Base-by-base conservation (phyloP, 1,140 invertebrate genomes). In the Cyclargus thomasi region DNA sequence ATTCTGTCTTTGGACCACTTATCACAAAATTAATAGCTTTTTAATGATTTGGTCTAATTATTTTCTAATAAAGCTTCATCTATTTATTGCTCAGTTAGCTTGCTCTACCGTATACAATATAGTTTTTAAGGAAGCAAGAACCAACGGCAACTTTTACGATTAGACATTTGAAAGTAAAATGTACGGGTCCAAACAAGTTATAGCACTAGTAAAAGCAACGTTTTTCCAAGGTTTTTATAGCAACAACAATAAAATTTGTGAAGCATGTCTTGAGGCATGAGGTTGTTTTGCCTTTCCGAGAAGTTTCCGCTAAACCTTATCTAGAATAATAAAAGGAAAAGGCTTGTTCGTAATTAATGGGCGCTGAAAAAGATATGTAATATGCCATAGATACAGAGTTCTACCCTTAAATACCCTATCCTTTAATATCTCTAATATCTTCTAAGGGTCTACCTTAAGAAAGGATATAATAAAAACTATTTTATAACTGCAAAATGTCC, bases 241-340 rank as follows among this genome's bases (percentile, higher is more conserved):
- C 39, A 47, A 47, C 39, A 47, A 47, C 39, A 47, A 47, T 47
- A 47, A 47, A 47, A 47, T 47, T 47, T 47, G 39, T 47, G 39
- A 47, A 47, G 39, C 39, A 47, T 47, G 39, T 47, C 39, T 47
- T 47, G 39, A 47, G 11, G 39, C 14, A 47, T 47, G 11, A 47
- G 11, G 39, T 47, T 11, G 39, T 47, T 47, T 47, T 47, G 10
- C 39, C 39, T 47, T 47, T 29, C 29, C 39, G 39, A 29, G 29
- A 29, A 29, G 29, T 29, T 29, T 29, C 29, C 29, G 29, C 29
- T 8, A 29, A 29, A 29, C 29, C 29, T 29, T 29, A 29, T 29
- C 29, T 29, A 29, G 29, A 29, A 2, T 29, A 29, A 29, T 29
- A 29, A 29, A 29, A 29, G 5, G 29, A 29, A 29, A 29, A 2